Evolutionary conservation across 1,140 invertebrate species (phyloP).

Genomic region (Drosophila bifasciata): DNA sequence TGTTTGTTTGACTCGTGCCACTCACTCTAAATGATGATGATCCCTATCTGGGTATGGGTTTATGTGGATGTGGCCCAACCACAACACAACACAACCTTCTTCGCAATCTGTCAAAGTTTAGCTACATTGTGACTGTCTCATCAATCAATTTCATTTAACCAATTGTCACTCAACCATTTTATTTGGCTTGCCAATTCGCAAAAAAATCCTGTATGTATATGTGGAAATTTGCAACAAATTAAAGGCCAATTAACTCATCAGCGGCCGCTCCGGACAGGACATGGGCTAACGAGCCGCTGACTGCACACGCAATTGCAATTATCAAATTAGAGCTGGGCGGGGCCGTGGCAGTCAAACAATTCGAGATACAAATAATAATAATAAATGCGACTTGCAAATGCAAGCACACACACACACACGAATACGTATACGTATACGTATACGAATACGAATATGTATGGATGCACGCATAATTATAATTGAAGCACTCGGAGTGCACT

Average conservation of each 20-base stretch:
- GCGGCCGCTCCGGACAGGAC: background rate
- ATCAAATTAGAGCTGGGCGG: constrained; percentile 68
- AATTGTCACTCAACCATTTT: constrained; percentile 62
- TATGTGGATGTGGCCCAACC: background rate
- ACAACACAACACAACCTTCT: too few species aligned
- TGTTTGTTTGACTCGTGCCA: constrained; percentile 66
- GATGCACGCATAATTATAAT: constrained; percentile 39
- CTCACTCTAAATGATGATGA: constrained; percentile 43
- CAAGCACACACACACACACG: constrained; percentile 20
- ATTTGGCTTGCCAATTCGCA: constrained; percentile 23
- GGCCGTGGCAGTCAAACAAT: constrained; percentile 32
- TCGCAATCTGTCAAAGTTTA: constrained; percentile 79
- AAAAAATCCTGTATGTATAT: too few species aligned
- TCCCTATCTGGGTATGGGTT: constrained; percentile 17
- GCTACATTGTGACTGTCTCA: constrained; percentile 52
- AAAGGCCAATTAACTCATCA: constrained; percentile 75
- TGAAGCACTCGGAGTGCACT: constrained; percentile 23
- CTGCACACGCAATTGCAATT: constrained; percentile 68
- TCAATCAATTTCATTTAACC: constrained; percentile 75
- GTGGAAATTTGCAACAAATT: constrained; percentile 74
- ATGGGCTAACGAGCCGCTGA: constrained; percentile 36
- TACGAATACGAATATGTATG: background rate
- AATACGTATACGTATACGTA: too few species aligned
- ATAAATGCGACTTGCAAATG: constrained; percentile 45
- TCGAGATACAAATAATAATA: constrained; percentile 68